Evolutionary conservation across 1,140 invertebrate genomes (phyloP).

Genomic region (Melanaphis sacchari): DNA sequence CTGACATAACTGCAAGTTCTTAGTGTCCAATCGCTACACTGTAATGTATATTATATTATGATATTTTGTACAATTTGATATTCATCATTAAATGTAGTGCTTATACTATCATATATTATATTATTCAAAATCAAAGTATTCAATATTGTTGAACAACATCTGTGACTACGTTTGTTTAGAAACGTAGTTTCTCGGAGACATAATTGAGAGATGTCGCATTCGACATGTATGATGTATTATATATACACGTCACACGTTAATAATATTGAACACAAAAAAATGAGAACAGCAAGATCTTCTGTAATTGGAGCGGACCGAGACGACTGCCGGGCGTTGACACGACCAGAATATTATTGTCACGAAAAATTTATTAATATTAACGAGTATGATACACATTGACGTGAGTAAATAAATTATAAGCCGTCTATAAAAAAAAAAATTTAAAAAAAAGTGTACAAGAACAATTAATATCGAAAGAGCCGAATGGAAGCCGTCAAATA

Average conservation of each 20-base stretch:
- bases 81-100: neutral
- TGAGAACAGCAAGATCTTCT: neutral
- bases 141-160: conserved; percentile 10
- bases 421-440: neutral
- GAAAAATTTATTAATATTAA: conserved; percentile 20
- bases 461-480: neutral
- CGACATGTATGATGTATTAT: neutral
- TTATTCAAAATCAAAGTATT: neutral
- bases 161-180: neutral
- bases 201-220: conserved; percentile 22
- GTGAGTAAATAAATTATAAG: neutral
- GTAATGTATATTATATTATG: neutral
- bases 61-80: neutral
- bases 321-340: neutral
- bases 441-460: neutral
- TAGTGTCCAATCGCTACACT: neutral
- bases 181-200: neutral
- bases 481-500: neutral
- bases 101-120: neutral
- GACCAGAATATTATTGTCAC: neutral
- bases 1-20: neutral
- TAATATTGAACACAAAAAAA: neutral
- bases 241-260: neutral
- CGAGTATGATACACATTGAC: neutral
- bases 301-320: conserved; percentile 5